Percentiles rank a stretch among this genome's conserved stretches.
Conservation (phyloP, 2,888 invertebrate species). For the Plemyria rubiginata region DNA sequence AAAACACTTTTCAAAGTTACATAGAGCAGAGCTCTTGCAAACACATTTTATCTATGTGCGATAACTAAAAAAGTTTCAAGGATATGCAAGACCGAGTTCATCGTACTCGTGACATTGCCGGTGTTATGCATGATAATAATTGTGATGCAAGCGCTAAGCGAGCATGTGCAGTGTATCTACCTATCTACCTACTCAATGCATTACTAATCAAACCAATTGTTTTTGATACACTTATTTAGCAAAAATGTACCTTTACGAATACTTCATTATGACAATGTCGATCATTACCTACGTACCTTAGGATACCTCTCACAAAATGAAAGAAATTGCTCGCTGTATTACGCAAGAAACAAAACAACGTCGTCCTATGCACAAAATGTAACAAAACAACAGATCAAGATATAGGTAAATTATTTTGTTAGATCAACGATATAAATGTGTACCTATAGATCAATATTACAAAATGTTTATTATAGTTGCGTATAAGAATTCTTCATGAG, state of each 20-base stretch:
- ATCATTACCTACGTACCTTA: no score
- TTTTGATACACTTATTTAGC: constrained; percentile 1
- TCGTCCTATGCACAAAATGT: no score
- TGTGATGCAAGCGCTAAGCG: constrained; percentile 61
- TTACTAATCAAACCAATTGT: constrained; percentile 17
- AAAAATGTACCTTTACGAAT: background rate
- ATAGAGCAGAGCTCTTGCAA: constrained; percentile 32
- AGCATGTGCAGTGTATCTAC: constrained; percentile 41
- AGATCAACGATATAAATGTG: no score
- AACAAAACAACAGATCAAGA: no score
- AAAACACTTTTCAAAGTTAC: constrained; percentile 33
- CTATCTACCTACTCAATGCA: constrained; percentile 41
- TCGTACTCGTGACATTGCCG: constrained; percentile 75
- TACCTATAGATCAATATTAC: background rate
- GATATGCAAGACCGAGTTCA: constrained; percentile 68
- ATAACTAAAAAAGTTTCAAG: constrained; percentile 74
- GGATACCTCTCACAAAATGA: no score
- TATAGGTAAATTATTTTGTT: no score
- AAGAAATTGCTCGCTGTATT: no score
- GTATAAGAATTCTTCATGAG: background rate
- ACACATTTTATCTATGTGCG: constrained; percentile 43
- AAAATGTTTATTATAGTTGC: background rate
- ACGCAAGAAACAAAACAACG: no score
- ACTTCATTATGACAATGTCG: no score
- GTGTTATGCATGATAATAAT: constrained; percentile 59